A percentile compares a stretch with the other conserved stretches of the same genome.
Evolutionary conservation across 1,140 invertebrate genomes (phyloP).

Genomic region (Antheraea pernyi): DNA sequence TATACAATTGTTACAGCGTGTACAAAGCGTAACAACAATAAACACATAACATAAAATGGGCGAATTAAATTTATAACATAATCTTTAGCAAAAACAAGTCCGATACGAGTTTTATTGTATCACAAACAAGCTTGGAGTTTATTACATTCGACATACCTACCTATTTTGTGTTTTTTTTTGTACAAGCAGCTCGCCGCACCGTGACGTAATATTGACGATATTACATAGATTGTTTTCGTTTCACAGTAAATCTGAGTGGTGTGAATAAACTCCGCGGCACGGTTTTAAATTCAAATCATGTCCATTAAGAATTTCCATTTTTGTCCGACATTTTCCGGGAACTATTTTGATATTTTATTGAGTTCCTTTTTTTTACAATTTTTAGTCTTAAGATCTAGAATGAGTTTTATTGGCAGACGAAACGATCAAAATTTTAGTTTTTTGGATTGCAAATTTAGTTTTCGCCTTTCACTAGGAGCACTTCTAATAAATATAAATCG

Average conservation of each 20-base stretch:
- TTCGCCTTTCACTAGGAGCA: no score
- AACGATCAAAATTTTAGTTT: no score
- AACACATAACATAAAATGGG: neutral
- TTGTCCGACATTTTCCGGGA: slow-evolving; percentile 20
- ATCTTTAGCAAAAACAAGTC: neutral
- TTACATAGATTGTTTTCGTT: slow-evolving; percentile 20
- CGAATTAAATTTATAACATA: slow-evolving; percentile 7
- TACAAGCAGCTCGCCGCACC: neutral
- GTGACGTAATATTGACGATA: slow-evolving; percentile 17
- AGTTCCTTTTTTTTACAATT: no score
- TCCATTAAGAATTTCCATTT: slow-evolving; percentile 24
- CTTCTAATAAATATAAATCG: no score
- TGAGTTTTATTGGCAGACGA: no score
- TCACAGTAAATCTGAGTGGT: slow-evolving; percentile 38
- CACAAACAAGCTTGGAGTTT: slow-evolving; percentile 16
- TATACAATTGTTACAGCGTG: neutral
- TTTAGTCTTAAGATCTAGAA: no score
- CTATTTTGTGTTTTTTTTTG: slow-evolving; percentile 2
- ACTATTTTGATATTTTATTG: slow-evolving; percentile 7
- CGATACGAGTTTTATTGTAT: slow-evolving; percentile 12
- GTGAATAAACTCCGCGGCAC: slow-evolving; percentile 42
- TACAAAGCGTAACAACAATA: slow-evolving; percentile 8
- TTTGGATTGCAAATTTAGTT: no score
- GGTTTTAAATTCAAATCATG: slow-evolving; percentile 36
- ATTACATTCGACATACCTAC: slow-evolving; percentile 15